Evolutionary conservation across 1,140 invertebrate genomes (phyloP), one percentile per base, ranked within the genome.

Genomic region (Archegozetes longisetosus): DNA sequence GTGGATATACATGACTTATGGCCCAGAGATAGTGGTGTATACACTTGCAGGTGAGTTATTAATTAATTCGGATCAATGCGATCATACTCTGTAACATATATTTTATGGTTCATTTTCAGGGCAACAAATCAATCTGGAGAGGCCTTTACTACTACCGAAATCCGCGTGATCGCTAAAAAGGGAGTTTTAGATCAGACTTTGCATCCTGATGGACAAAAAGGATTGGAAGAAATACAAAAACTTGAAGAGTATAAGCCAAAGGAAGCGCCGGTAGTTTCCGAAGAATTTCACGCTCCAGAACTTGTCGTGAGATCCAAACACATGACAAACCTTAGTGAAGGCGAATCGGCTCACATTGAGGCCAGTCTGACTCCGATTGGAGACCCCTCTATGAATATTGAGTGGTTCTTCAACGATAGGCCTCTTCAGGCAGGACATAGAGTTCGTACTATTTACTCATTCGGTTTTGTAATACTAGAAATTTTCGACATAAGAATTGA

Each of bases 401-500:
- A 92, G 73, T 91, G 90, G 75, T 91, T 64, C 66, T 70, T 68
- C 59, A 78, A 79, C 66, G 78, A 77, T 48, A 69, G 71, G 51
- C 70, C 72, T 17, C 61, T 78, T 17, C 65, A 65, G n/a, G 68
- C 69, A 66, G 88, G 88, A 14, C 89, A 87, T 14, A 76, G 90
- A 62, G 86, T 94, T 2, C 87, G 90, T 69, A 87, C 86, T 72
- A 78, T 90, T 23, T 91, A 88, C 61, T 92, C 96, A 71, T 96
- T 96, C 74, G 92, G 92, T 51, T 95, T 88, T 72, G 91, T 96
- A 13, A 83, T 93, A 1, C 79, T 98, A 73, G 92, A 97, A 67
- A 92, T 98, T 65, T 83, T 88, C 29, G 92, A 91, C 64, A 84
- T 92, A 23, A 68, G 51, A 17, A 22, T 53, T 17, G 58, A 64